Evolutionary conservation across 92 coral and sea anemone species (phyloP), one percentile per base, ranked within the genome.

Genomic region (Hydrozoanthus gracilis): DNA sequence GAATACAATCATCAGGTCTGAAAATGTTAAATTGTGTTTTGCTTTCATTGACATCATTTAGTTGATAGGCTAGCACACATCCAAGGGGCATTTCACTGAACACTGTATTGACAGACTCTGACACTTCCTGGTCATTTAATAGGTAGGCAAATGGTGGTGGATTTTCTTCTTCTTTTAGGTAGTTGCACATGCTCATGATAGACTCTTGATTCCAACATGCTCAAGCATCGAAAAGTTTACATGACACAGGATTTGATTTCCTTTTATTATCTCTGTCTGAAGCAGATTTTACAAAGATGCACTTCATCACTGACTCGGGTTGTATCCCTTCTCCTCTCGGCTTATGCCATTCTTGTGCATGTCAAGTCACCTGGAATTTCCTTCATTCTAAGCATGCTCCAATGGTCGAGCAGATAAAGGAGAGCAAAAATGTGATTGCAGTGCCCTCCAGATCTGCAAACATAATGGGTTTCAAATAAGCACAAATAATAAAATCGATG

Each of bases 221-320:
- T 27, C 86, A 51, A 51, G 90, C 88, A 90, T 90, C 90, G 83
- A 82, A 87, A 52, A 90, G 90, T 52, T 90, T 90, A 56, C 88
- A 87, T 65, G 83, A 73, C 5, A 87, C 93, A 82, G 90, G 93
- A 48, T 61, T 17, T 45, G 80, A 6, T 62, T 86, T 86, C 74
- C 92, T 49, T 82, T 83, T 83, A 3, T 83, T 67, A 44, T 61
- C 80, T 13, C 64, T 82, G 70, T 86, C 89, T n/a, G 76, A 50
- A 55, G 83, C 85, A 55, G 89, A 82, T 75, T 90, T 90, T 71
- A 87, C 88, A 90, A 90, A 86, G 7, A 87, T 51, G 66, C 89
- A 90, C 70, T 90, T 90, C 92, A 90, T 82, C 13, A 90, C 82
- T 74, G 93, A 90, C 78, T 90, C 90, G 8, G 90, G 83, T 87